phyloP scores from a whole-genome alignment of 2,113 vertebrate species.

The Lepisosteus osseus region DNA sequence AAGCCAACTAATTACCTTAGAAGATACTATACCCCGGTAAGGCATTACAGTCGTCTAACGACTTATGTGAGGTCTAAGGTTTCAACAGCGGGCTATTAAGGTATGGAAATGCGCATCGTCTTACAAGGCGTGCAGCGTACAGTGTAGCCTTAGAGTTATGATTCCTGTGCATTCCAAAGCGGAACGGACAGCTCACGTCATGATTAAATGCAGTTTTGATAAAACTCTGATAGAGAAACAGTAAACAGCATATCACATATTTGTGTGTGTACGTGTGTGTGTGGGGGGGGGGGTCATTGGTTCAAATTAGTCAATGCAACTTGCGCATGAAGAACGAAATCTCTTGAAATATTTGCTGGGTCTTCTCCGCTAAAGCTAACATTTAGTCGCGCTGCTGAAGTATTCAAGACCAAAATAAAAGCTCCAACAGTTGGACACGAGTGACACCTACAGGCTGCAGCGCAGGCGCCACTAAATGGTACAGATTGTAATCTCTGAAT shows the following conservation, averaged over 20 bases:
- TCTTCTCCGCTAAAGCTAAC: background rate
- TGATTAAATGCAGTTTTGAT: background rate
- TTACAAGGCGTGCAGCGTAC: background rate
- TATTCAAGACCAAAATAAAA: background rate
- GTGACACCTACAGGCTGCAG: constrained; percentile 38
- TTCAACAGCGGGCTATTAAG: background rate
- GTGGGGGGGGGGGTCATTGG: no score
- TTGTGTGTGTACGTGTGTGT: background rate
- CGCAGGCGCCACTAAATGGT: background rate
- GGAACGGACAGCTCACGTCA: background rate
- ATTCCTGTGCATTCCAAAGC: background rate
- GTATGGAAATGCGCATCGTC: background rate
- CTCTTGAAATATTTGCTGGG: no score
- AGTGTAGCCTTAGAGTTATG: background rate
- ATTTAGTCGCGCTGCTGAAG: background rate
- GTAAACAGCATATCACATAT: background rate
- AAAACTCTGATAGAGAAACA: background rate
- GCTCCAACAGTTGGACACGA: constrained; percentile 15
- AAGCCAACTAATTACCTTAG: no score
- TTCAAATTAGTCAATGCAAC: background rate
- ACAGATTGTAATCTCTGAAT: no score
- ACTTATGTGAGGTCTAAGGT: background rate
- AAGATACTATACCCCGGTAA: no score
- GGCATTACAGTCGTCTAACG: no score
- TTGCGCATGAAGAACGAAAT: no score